phyloP scores from a whole-genome alignment of 2,888 invertebrate genomes.

The Synanthedon myopaeformis region DNA sequence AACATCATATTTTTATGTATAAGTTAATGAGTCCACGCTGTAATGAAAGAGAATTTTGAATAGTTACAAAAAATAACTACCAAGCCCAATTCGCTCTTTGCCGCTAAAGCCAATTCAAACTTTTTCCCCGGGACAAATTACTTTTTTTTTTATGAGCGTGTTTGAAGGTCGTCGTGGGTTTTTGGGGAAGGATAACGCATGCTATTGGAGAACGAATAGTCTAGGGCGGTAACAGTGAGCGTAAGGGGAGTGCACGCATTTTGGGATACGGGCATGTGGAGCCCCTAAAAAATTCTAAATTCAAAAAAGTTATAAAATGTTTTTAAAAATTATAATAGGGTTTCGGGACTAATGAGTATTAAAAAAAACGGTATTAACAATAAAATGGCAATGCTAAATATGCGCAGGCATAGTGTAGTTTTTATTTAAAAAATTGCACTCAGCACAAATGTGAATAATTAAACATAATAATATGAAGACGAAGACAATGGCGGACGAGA shows the following conservation, averaged over 20 bases:
- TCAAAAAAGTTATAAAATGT: background rate
- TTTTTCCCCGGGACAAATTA: background rate
- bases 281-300: no score
- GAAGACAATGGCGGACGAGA: constrained; percentile 8
- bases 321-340: background rate
- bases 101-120: background rate
- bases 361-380: background rate
- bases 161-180: constrained; percentile 18
- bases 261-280: background rate
- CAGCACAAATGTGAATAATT: constrained; percentile 8
- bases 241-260: background rate
- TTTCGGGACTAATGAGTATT: background rate
- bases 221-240: background rate
- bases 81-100: background rate
- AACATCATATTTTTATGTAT: no score
- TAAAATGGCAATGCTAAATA: background rate
- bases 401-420: background rate
- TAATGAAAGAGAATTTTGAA: no score
- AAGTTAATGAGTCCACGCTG: no score
- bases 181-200: constrained; percentile 13
- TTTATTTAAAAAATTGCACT: constrained; percentile 11
- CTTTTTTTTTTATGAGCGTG: background rate
- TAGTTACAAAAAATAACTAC: no score
- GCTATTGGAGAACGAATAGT: constrained; percentile 28
- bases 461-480: constrained; percentile 11